phyloP scores from a whole-genome alignment of 2,888 invertebrate genomes.

The Cybosia mesomella region DNA sequence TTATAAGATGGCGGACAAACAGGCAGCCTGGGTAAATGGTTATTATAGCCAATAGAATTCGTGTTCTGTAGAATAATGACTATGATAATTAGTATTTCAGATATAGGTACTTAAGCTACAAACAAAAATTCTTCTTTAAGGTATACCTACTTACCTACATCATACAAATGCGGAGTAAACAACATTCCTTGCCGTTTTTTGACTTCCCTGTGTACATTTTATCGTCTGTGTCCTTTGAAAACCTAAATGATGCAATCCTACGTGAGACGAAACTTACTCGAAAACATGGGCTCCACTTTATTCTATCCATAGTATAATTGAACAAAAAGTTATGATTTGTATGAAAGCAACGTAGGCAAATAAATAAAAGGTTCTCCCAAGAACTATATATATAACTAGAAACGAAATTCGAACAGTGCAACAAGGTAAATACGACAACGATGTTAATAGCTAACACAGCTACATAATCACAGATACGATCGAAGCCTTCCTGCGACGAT shows the following conservation, averaged over 20 bases:
- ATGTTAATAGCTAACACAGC: conserved; percentile 35
- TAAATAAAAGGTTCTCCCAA: conserved; percentile 21
- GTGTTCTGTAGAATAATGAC: not conserved
- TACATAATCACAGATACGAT: conserved; percentile 48
- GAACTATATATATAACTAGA: not conserved
- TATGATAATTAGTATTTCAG: not conserved
- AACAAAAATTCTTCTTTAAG: conserved; percentile 15
- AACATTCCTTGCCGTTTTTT: conserved; percentile 76
- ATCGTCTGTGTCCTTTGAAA: conserved; percentile 59
- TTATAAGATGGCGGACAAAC: not conserved
- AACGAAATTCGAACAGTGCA: conserved; percentile 21
- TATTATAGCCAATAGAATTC: not conserved
- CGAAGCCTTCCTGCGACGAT: conserved; percentile 66
- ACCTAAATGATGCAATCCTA: conserved; percentile 64
- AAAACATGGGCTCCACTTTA: conserved; percentile 34
- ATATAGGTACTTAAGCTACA: not conserved
- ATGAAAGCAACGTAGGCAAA: not conserved
- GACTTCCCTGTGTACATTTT: conserved; percentile 59
- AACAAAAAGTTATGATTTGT: conserved; percentile 9
- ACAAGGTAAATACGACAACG: conserved; percentile 33
- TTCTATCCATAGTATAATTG: conserved; percentile 29
- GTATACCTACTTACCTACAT: conserved; percentile 22
- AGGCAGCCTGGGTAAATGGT: not conserved
- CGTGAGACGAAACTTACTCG: conserved; percentile 59
- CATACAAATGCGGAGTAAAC: conserved; percentile 56